A percentile compares a stretch with the other conserved stretches of the same genome.
Conservation (phyloP, 2,797 vertebrate species). For the Neosilurus mollespiculum region DNA sequence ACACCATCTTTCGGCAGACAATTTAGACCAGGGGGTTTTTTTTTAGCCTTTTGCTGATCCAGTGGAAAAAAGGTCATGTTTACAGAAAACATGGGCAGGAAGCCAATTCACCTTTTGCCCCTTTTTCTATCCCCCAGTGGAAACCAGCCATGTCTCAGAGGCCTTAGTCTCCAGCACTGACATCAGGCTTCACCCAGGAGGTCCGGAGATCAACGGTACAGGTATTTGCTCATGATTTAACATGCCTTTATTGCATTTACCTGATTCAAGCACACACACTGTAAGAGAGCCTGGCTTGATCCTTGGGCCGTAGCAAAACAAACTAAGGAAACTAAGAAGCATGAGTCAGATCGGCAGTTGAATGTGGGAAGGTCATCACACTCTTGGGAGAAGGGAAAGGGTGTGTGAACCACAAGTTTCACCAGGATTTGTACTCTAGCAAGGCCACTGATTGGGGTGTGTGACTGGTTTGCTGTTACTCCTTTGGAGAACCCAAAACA, state of each 20-base stretch:
- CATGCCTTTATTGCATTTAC: conserved; percentile 17
- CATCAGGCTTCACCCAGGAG: conserved; percentile 38
- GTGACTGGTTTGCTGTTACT: conserved; percentile 7
- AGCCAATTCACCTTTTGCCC: conserved; percentile 32
- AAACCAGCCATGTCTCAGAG: conserved; percentile 33
- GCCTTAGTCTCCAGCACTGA: conserved; percentile 29
- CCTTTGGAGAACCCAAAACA: conserved; percentile 34
- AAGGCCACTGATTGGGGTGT: conserved; percentile 38
- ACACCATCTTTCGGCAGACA: conserved; percentile 22
- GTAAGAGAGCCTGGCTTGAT: background rate
- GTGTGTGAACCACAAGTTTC: conserved; percentile 41
- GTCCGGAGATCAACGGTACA: conserved; percentile 21
- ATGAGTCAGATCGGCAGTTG: conserved; percentile 35
- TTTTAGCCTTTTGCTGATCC: conserved; percentile 4
- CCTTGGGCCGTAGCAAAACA: conserved; percentile 46
- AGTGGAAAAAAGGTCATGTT: conserved; percentile 54
- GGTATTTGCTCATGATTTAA: conserved; percentile 22
- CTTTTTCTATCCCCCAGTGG: conserved; percentile 49
- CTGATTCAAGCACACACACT: conserved; percentile 20
- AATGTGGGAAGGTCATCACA: conserved; percentile 48
- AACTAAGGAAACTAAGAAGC: conserved; percentile 58
- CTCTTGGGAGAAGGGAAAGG: conserved; percentile 52
- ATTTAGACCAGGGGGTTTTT: conserved; percentile 52
- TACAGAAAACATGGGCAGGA: conserved; percentile 40
- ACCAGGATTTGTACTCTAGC: conserved; percentile 23